Base-by-base conservation (phyloP, 2,888 invertebrate species). In the Drosophila imparisetae region DNA sequence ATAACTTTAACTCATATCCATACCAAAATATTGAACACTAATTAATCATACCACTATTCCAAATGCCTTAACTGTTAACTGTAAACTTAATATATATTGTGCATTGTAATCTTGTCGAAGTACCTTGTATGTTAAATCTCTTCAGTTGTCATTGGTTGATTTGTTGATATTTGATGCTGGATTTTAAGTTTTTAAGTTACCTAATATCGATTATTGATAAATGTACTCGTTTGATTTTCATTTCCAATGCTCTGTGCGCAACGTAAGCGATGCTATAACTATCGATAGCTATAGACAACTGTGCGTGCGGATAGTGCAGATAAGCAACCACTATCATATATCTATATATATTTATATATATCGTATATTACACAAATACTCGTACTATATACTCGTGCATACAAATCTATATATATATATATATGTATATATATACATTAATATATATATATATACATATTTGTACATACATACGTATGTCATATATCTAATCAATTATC, bases 1-100 rank as follows among this genome's bases (percentile, higher is more conserved):
- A 61, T 58, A 66, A 61, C 38, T 59, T 50, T 68, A 74, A 68
- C 62, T 71, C 72, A 69, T 85, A 74, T 82, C 55, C 74, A 65
- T 49, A 58, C 24, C 15, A 55, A 24, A 34, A 38, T 73, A 71
- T 42, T 11, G 21, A 53, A 48, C 71, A 70, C 55, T 2, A 55
- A 72, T 18, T 72, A 58, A 59, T 50, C 74, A 49, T 65, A 69
- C 59, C 59, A 64, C 61, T 65, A 75, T 62, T 65, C 59, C 45
- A 72, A 65, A 73, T 65, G 57, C 72, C 75, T 72, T 48, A 58
- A 58, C 45, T 65, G 74, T 71, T 48, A 71, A 73, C 55, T 68
- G 68, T 75, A 75, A 73, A 60, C 55, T 52, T 24, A 8, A 45
- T 57, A 69, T 64, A 69, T 75, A 69, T 64, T 62, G 50, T 77